Evolutionary conservation across 2,113 vertebrate genomes (phyloP).

Genomic region (Bombycilla garrulus): DNA sequence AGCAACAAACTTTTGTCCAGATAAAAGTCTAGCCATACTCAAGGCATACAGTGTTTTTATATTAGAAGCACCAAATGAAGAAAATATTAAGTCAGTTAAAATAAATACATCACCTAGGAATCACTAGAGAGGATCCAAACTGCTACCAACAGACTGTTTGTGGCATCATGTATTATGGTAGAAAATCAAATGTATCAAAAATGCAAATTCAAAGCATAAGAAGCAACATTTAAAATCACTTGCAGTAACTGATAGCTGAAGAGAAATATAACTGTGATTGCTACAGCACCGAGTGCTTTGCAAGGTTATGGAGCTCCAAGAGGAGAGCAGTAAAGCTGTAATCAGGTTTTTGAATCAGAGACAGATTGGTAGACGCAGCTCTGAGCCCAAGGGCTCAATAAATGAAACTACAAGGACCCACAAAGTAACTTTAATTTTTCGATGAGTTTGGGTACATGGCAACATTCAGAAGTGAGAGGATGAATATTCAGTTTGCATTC

Average conservation of each 20-base stretch:
- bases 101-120: neutral
- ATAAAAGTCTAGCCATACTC: neutral
- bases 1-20: neutral
- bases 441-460: neutral
- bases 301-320: neutral
- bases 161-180: neutral
- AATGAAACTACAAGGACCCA: neutral
- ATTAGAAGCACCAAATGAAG: neutral
- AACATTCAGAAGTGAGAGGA: neutral
- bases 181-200: neutral
- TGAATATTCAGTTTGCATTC: slow-evolving; percentile 33
- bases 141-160: neutral
- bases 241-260: neutral
- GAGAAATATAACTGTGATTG: neutral
- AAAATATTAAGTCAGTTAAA: neutral
- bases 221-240: neutral
- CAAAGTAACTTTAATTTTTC: neutral
- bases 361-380: neutral
- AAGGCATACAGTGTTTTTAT: neutral
- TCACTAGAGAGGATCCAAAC: neutral
- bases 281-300: neutral
- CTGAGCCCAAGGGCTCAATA: neutral
- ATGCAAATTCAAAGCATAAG: neutral
- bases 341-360: neutral
- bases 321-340: neutral